Conservation (phyloP, 2,888 invertebrate genomes). For the Mesorhabditis spiculigera region DNA sequence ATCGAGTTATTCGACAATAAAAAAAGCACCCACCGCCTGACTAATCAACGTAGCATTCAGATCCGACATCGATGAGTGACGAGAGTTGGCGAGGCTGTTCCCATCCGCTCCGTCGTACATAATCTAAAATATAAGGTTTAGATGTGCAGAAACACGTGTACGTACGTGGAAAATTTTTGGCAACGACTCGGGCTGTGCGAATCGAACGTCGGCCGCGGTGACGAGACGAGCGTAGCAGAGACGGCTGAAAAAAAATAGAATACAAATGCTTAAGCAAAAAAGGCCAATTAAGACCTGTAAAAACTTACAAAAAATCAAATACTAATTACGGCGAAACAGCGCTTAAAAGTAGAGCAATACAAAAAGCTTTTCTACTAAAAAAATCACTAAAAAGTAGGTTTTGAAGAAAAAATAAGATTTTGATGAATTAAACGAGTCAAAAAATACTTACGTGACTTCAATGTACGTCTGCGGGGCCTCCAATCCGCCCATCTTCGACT, state of each 20-base stretch:
- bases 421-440: neutral
- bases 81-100: constrained; percentile 63
- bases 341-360: too few relatives aligned
- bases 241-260: constrained; percentile 70
- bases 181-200: constrained; percentile 97
- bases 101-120: constrained; percentile 92
- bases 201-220: constrained; percentile 96
- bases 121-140: constrained; percentile 66
- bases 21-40: neutral
- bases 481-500: constrained; percentile 5
- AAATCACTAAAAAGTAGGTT: too few relatives aligned
- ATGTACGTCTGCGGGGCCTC: constrained; percentile 5
- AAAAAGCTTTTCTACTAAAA: too few relatives aligned
- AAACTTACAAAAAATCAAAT: constrained; percentile 7
- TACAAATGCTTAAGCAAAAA: neutral
- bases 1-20: neutral
- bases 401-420: too few relatives aligned
- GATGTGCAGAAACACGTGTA: constrained; percentile 20
- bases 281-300: too few relatives aligned
- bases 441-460: constrained; percentile 11
- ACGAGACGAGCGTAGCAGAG: constrained; percentile 97
- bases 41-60: constrained; percentile 8
- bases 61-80: constrained; percentile 38
- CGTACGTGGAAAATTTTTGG: constrained; percentile 87
- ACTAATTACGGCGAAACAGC: neutral